phyloP scores from a whole-genome alignment of 1,140 invertebrate species.

The Halesus radiatus region DNA sequence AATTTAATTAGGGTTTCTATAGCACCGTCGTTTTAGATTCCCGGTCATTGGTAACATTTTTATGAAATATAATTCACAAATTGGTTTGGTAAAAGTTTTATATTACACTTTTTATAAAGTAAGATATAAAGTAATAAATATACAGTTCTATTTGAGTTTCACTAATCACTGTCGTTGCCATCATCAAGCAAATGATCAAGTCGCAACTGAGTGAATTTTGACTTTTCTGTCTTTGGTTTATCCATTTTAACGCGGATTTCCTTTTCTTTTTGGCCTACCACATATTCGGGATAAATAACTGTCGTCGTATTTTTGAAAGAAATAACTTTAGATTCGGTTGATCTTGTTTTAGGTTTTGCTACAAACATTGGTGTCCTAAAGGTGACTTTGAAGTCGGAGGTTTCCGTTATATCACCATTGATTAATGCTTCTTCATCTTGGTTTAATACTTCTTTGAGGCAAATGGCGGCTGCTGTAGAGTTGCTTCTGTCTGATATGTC shows the following conservation, averaged over 20 bases:
- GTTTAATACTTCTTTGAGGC: constrained; percentile 66
- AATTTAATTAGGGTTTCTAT: no score
- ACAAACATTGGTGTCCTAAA: constrained; percentile 65
- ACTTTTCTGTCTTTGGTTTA: constrained; percentile 58
- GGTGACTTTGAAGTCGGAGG: constrained; percentile 62
- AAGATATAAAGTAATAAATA: background rate
- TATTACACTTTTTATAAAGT: background rate
- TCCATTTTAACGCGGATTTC: constrained; percentile 65
- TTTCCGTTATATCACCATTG: background rate
- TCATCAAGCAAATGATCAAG: constrained; percentile 75
- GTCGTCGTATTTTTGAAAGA: constrained; percentile 75
- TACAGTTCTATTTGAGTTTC: background rate
- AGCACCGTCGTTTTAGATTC: no score
- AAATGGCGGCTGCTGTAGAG: constrained; percentile 78
- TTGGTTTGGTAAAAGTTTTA: no score
- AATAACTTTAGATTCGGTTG: constrained; percentile 62
- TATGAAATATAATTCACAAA: no score
- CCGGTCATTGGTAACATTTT: no score
- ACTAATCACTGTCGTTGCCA: constrained; percentile 63
- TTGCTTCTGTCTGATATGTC: constrained; percentile 81
- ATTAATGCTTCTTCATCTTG: constrained; percentile 54
- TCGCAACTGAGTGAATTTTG: constrained; percentile 66
- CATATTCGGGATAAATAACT: constrained; percentile 83
- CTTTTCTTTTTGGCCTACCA: constrained; percentile 78
- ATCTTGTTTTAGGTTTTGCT: constrained; percentile 14